Conservation (phyloP, 1,140 invertebrate species). For the Cydia strobilella region DNA sequence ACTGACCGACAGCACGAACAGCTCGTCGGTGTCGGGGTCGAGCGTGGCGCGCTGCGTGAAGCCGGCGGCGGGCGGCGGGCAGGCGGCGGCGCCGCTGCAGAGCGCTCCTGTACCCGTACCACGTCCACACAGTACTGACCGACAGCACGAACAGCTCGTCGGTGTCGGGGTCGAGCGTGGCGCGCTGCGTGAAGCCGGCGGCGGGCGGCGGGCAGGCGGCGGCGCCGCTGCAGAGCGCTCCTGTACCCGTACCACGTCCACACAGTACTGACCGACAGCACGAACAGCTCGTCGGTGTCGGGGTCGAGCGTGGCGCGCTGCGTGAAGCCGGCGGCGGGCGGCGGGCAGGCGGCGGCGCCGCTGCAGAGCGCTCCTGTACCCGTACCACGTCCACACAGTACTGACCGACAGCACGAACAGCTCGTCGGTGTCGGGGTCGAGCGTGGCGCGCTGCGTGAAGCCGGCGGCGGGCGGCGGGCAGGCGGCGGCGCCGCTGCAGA, state of each 20-base stretch:
- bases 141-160: slow-evolving; percentile 78
- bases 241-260: too few species aligned
- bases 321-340: slow-evolving; percentile 44
- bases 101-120: too few species aligned
- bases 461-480: slow-evolving; percentile 31
- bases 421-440: slow-evolving; percentile 85
- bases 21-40: slow-evolving; percentile 87
- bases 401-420: slow-evolving; percentile 85
- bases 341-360: slow-evolving; percentile 34
- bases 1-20: slow-evolving; percentile 88
- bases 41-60: slow-evolving; percentile 82
- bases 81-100: too few species aligned
- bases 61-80: slow-evolving; percentile 79
- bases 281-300: slow-evolving; percentile 62
- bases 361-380: too few species aligned
- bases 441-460: slow-evolving; percentile 70
- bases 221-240: too few species aligned
- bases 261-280: slow-evolving; percentile 65
- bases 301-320: slow-evolving; percentile 70
- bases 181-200: slow-evolving; percentile 73
- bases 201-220: slow-evolving; percentile 32
- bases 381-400: too few species aligned
- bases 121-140: too few species aligned
- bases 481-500: slow-evolving; percentile 32
- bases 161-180: slow-evolving; percentile 35